These are phyloP conservation scores for Columba livia DNA, from an alignment of 2,113 vertebrate genomes.

Conservation along the genomic window DNA sequence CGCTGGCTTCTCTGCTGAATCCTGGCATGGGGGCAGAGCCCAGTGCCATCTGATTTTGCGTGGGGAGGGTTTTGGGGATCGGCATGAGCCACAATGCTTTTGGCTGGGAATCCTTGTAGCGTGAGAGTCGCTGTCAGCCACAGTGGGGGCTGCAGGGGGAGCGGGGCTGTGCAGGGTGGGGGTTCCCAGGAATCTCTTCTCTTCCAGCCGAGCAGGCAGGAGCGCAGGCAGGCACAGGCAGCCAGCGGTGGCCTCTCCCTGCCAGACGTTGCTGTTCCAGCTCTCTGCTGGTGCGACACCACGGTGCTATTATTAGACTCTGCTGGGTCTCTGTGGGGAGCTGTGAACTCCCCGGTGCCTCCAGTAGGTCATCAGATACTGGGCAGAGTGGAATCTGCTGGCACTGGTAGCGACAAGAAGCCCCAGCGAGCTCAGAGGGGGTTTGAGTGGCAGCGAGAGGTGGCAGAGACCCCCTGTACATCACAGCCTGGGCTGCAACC, in stretches of 20 bases:
- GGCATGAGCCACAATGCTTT: accelerated
- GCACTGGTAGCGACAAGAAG: slow-evolving; percentile 5
- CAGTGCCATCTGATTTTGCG: accelerated
- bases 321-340: slow-evolving; percentile 40
- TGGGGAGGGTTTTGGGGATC: neutral
- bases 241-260: neutral
- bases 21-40: accelerated
- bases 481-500: neutral
- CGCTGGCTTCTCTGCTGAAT: neutral
- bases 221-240: neutral
- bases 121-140: accelerated
- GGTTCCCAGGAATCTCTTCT: neutral
- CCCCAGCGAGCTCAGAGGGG: neutral
- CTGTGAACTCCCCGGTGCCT: slow-evolving; percentile 44
- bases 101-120: neutral
- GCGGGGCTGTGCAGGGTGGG: neutral
- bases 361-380: slow-evolving; percentile 31
- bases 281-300: neutral
- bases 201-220: slow-evolving; percentile 25
- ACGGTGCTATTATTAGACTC: neutral
- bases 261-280: neutral
- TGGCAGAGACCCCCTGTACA: neutral
- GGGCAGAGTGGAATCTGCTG: slow-evolving; percentile 10
- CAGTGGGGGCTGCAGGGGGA: neutral
- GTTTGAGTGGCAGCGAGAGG: neutral